These are phyloP conservation scores for Phalera bucephala DNA, from an alignment of 2,888 invertebrate species.

Conservation along the genomic window DNA sequence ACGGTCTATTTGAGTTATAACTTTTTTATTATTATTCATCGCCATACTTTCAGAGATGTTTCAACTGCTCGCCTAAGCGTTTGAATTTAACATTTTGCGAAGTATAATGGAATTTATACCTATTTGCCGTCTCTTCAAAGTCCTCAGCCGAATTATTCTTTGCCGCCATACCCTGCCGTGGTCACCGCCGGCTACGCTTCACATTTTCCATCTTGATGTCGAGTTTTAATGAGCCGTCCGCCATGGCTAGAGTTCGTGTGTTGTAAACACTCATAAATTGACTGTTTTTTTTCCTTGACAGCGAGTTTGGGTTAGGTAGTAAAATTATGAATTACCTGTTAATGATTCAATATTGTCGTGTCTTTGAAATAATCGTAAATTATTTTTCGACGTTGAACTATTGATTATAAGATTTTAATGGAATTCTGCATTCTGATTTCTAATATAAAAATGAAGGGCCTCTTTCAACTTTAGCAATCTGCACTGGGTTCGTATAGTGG, in stretches of 20 bases:
- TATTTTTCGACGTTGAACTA: slow-evolving; percentile 1
- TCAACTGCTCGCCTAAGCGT: too few relatives aligned
- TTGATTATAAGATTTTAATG: too few relatives aligned
- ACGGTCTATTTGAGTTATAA: too few relatives aligned
- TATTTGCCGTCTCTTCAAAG: too few relatives aligned
- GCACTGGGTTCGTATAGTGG: too few relatives aligned
- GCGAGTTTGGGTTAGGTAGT: slow-evolving; percentile 28
- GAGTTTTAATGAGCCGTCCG: slow-evolving; percentile 68
- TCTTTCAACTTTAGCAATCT: too few relatives aligned
- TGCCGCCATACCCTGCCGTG: slow-evolving; percentile 32
- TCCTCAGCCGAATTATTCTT: slow-evolving; percentile 21
- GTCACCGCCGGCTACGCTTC: slow-evolving; percentile 33
- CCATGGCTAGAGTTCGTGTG: slow-evolving; percentile 34
- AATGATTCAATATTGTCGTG: slow-evolving; percentile 22
- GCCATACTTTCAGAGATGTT: too few relatives aligned
- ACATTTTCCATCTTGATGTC: slow-evolving; percentile 57
- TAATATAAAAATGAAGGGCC: too few relatives aligned
- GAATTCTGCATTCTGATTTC: too few relatives aligned
- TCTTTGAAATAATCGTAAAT: slow-evolving; percentile 16
- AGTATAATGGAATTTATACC: too few relatives aligned
- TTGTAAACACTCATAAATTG: slow-evolving; percentile 51
- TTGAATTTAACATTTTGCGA: too few relatives aligned
- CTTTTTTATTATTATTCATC: too few relatives aligned
- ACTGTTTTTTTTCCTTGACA: slow-evolving; percentile 33
- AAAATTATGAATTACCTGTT: slow-evolving; percentile 27